Evolutionary conservation across 2,113 vertebrate genomes (phyloP), one percentile per base, ranked within the genome.

Genomic region (Gymnarchus niloticus): DNA sequence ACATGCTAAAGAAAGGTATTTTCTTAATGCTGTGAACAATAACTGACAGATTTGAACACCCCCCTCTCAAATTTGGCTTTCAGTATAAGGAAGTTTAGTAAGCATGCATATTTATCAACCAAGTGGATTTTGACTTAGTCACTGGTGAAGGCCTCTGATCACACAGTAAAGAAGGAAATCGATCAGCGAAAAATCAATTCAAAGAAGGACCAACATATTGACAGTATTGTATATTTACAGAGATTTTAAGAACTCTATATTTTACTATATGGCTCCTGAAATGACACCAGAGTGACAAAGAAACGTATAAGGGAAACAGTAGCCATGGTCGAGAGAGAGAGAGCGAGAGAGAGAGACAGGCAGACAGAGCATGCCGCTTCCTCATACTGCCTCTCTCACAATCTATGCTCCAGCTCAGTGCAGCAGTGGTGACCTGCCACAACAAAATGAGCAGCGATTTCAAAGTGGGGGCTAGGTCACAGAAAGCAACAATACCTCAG

Each of bases 401-500:
- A 8, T 83, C 82, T 83, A 25, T 23, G 48, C 33, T 44, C 41
- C 52, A 57, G 52, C 57, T 84, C 57, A 19, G 56, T n/a, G 83
- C 83, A 61, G 9, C n/a, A 25, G 93, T 93, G 94, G 94, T 95
- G 93, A 94, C 94, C 93, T 93, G 93, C 91, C 94, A 94, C 93
- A 93, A 91, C 93, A 89, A 95, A 94, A 54, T 81, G 77, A 81
- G 85, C 12, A 49, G 33, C 57, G 1, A n/a, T 46, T 59, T 83
- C 54, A 48, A 65, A 49, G 83, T 48, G 44, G 83, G 44, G 49
- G 57, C 52, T 46, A 14, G 7, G 37, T 83, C 54, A 83, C 25
- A 57, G 2, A 69, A 44, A 83, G 82, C 23, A 7, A 33, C 82
- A n/a, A 8, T 44, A 83, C 49, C 23, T 52, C 12, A 28, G 48